These are phyloP conservation scores for Procambarus clarkii DNA, from an alignment of 1,140 invertebrate genomes.

Conservation along the genomic window DNA sequence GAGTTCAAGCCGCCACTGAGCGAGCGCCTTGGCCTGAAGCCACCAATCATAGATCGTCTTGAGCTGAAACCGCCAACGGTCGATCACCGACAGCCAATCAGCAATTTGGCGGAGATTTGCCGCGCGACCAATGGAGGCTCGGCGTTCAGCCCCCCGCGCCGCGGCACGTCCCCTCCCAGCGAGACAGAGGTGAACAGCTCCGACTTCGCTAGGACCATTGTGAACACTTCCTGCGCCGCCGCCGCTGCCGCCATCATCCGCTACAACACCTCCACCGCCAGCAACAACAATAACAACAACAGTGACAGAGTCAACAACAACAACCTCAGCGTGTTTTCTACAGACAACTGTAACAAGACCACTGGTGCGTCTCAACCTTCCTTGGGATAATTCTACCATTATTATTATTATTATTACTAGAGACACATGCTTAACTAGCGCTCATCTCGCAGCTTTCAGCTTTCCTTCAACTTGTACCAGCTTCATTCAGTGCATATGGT, in stretches of 20 bases:
- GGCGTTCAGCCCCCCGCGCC: conserved; percentile 70
- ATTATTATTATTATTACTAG: no score
- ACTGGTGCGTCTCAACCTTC: conserved; percentile 38
- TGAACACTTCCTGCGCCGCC: conserved; percentile 71
- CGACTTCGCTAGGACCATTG: conserved; percentile 8
- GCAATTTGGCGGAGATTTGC: conserved; percentile 23
- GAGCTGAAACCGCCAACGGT: conserved; percentile 40
- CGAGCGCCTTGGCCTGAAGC: conserved; percentile 25
- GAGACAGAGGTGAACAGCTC: conserved; percentile 73
- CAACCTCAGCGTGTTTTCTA: conserved; percentile 12
- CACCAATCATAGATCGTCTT: conserved; percentile 47
- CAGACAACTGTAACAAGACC: conserved; percentile 15
- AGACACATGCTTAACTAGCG: no score
- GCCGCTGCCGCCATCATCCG: conserved; percentile 33
- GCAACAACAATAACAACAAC: conserved; percentile 51
- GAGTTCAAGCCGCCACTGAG: conserved; percentile 53
- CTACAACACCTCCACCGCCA: conserved; percentile 43
- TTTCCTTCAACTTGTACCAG: no score
- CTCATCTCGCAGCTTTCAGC: no score
- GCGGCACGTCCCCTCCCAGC: conserved; percentile 35
- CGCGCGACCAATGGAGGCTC: conserved; percentile 65
- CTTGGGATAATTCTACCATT: no score
- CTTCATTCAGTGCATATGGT: no score
- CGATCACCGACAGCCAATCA: conserved; percentile 53
- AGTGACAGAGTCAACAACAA: conserved; percentile 31